Conservation (phyloP, 2,888 invertebrate genomes). For the Meloe dianella region DNA sequence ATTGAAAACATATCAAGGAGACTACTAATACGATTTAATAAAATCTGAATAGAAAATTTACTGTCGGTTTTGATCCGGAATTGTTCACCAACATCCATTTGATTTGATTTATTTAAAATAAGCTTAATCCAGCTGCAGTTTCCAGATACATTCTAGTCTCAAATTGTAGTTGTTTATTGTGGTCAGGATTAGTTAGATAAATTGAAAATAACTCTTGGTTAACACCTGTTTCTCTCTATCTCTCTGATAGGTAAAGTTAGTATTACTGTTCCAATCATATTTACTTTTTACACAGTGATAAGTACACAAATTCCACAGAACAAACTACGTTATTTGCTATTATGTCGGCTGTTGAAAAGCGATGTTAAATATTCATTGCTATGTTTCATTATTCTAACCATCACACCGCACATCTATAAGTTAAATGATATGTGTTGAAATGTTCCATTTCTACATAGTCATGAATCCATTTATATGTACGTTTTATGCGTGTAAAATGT, state of each 20-base stretch:
- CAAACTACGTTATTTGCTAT: not conserved
- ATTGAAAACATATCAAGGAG: too few relatives aligned
- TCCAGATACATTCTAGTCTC: not conserved
- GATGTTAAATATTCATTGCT: not conserved
- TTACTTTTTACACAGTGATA: not conserved
- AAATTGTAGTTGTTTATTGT: not conserved
- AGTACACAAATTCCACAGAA: not conserved
- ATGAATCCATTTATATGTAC: not conserved
- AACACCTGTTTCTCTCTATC: too few relatives aligned
- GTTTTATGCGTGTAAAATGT: not conserved
- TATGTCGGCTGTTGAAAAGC: not conserved
- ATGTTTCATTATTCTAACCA: not conserved
- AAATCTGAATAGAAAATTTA: too few relatives aligned
- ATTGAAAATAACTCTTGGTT: not conserved
- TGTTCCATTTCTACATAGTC: not conserved
- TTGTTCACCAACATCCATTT: not conserved
- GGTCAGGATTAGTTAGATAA: not conserved
- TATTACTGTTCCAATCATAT: too few relatives aligned
- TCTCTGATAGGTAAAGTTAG: too few relatives aligned
- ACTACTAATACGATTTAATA: not conserved
- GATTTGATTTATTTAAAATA: not conserved
- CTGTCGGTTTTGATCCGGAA: not conserved
- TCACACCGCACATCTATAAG: not conserved
- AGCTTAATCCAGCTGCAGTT: not conserved
- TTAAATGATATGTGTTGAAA: constrained; percentile 5